Evolutionary conservation across 1,140 invertebrate species (phyloP).

Genomic region (Ptiloglossa arizonensis): DNA sequence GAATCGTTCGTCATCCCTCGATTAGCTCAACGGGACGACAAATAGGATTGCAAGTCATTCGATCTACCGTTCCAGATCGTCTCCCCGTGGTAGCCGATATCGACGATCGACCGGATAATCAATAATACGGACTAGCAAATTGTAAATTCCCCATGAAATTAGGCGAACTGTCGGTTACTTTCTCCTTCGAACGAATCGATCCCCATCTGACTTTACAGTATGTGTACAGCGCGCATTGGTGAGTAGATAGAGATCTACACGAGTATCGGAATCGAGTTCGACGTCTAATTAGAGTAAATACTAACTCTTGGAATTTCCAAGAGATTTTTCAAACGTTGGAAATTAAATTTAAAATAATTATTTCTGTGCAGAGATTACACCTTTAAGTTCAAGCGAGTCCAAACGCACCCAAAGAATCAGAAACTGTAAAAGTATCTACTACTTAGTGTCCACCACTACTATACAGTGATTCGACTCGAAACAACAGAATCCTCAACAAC

Average conservation of each 20-base stretch:
- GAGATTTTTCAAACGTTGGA: too few relatives aligned
- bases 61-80: conserved; percentile 23
- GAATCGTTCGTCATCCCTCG: too few relatives aligned
- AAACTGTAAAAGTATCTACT: too few relatives aligned
- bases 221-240: not conserved
- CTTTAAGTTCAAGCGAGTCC: too few relatives aligned
- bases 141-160: conserved; percentile 72
- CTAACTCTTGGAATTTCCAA: too few relatives aligned
- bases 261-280: not conserved
- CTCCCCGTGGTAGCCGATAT: conserved; percentile 46
- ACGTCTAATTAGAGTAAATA: not conserved
- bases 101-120: conserved; percentile 62
- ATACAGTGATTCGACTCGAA: too few relatives aligned
- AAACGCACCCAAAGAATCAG: too few relatives aligned
- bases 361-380: too few relatives aligned
- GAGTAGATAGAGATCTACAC: not conserved
- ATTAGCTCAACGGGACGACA: not conserved
- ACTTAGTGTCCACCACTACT: too few relatives aligned
- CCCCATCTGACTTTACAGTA: not conserved
- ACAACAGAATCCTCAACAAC: too few relatives aligned
- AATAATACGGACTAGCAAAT: conserved; percentile 64
- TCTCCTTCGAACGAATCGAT: conserved; percentile 41
- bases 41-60: conserved; percentile 21
- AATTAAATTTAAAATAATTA: too few relatives aligned
- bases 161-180: conserved; percentile 56